Evolutionary conservation across 2,113 vertebrate species (phyloP).

Genomic region (Spea bombifrons): DNA sequence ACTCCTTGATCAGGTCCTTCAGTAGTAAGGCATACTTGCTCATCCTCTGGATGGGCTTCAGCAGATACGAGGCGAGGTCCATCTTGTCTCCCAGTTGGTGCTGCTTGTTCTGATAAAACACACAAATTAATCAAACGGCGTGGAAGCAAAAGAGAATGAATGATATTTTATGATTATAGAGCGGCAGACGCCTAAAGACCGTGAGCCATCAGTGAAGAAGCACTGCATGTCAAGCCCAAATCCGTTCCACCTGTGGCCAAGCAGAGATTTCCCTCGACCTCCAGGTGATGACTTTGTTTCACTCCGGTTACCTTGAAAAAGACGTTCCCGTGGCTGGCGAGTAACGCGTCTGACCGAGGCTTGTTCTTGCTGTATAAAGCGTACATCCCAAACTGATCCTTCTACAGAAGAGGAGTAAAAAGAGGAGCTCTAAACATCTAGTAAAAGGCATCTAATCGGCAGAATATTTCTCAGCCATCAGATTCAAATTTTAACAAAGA

Average conservation of each 20-base stretch:
- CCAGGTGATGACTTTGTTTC: too few species aligned
- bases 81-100: constrained; percentile 87
- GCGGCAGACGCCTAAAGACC: too few species aligned
- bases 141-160: too few species aligned
- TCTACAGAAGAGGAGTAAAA: constrained; percentile 59
- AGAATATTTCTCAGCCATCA: too few species aligned
- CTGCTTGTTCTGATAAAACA: constrained; percentile 79
- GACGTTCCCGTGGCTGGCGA: constrained; percentile 76
- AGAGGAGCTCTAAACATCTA: neutral
- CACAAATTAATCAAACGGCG: too few species aligned
- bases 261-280: too few species aligned
- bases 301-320: constrained; percentile 76
- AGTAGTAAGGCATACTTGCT: constrained; percentile 91
- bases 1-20: constrained; percentile 91
- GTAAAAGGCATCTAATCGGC: neutral
- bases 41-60: constrained; percentile 96
- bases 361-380: constrained; percentile 86
- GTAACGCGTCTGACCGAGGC: constrained; percentile 73
- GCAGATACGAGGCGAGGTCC: constrained; percentile 91
- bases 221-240: too few species aligned
- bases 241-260: too few species aligned
- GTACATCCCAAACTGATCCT: constrained; percentile 83
- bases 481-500: neutral
- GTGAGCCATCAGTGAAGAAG: too few species aligned
- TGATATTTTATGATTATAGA: too few species aligned